These are phyloP conservation scores for Parapristionchus giblindavisi DNA, from an alignment of 2,888 invertebrate species.

Conservation along the genomic window DNA sequence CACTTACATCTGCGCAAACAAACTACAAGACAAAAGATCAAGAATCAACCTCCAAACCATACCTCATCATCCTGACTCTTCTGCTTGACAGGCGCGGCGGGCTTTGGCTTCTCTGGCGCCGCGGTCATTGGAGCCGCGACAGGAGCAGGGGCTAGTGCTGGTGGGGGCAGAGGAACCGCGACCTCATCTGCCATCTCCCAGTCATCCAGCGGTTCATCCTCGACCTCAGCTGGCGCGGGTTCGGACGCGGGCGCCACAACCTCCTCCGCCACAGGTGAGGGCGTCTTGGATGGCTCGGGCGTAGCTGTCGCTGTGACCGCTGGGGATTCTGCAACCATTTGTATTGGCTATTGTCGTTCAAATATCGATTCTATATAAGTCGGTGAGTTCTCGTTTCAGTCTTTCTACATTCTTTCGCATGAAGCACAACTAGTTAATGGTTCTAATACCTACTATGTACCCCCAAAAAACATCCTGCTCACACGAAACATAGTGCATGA, in stretches of 20 bases:
- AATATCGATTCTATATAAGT: no score
- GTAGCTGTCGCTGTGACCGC: background rate
- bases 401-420: no score
- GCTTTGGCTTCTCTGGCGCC: background rate
- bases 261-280: constrained; percentile 4
- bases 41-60: background rate
- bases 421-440: no score
- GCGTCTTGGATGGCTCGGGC: constrained; percentile 4
- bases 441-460: no score
- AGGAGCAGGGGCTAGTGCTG: background rate
- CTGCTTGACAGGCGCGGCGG: constrained; percentile 1
- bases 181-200: constrained; percentile 71
- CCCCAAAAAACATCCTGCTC: no score
- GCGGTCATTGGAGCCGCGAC: background rate
- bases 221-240: constrained; percentile 38
- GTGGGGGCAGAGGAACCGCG: constrained; percentile 68
- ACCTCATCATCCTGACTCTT: constrained; percentile 8
- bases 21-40: no score
- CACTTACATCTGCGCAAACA: no score
- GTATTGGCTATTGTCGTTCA: background rate
- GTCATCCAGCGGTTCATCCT: constrained; percentile 54
- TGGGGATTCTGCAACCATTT: constrained; percentile 2
- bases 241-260: constrained; percentile 16
- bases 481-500: no score
- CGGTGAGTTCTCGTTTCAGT: background rate